Evolutionary conservation across 2,888 invertebrate species (phyloP), one percentile per base, ranked within the genome.

Genomic region (Bembecia ichneumoniformis): DNA sequence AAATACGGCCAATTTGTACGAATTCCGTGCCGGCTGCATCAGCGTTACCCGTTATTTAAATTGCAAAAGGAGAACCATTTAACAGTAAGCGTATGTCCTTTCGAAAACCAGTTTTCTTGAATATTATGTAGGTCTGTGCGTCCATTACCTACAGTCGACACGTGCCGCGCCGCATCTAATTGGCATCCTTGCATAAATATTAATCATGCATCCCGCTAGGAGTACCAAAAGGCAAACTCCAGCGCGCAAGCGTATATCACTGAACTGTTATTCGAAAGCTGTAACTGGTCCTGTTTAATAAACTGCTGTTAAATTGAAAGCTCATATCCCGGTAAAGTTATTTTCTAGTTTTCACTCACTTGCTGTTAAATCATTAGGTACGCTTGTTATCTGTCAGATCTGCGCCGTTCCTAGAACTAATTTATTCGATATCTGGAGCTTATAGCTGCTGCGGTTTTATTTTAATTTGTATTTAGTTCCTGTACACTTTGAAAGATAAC

Each of bases 101-200:
- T 70, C 55, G 60, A 67, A 63, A 77, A 71, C 76, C 54, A 46
- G 53, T 62, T 66, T 50, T 49, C 52, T 51, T 48, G 64, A 62
- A 58, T 60, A 64, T 62, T 66, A 68, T 67, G 67, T 70, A 57
- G 66, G 60, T 59, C 65, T 14, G 17, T n/a, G 46, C 3, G 17
- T 36, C 35, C 34, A 46, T 46, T 46, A n/a, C n/a, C n/a, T 34
- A 44, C 35, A 43, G 13, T 11, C 36, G 71, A 66, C 69, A 69
- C 67, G 73, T 77, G 73, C 71, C 67, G 73, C 77, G 73, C 72
- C 64, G 77, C 72, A 77, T 82, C 70, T 77, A 74, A 80, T 82
- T 82, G 72, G 74, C 81, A 74, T 74, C 73, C 70, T 77, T 80
- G 72, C 79, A 79, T 81, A n/a, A n/a, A 70, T 56, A 69, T 80